These are phyloP conservation scores for Rhingia rostrata DNA, from an alignment of 2,888 invertebrate species.

Conservation along the genomic window DNA sequence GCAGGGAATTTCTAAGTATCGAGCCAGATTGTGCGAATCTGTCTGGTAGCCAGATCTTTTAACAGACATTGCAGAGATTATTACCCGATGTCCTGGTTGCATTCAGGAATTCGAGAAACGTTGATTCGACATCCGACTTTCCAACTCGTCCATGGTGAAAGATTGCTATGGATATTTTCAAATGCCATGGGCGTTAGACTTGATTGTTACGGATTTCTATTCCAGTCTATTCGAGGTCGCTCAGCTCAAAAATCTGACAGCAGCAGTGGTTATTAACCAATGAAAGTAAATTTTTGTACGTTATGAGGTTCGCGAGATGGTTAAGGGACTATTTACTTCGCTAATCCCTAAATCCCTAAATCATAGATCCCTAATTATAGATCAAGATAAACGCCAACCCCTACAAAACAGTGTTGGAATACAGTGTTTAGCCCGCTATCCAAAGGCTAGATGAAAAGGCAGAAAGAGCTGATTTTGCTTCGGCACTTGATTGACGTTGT, in stretches of 20 bases:
- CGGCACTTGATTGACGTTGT: no score
- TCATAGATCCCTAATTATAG: no score
- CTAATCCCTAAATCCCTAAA: no score
- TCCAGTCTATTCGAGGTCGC: constrained; percentile 24
- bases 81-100: constrained; percentile 8
- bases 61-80: constrained; percentile 24
- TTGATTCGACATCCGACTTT: constrained; percentile 21
- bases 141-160: constrained; percentile 28
- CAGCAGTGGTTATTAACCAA: not conserved
- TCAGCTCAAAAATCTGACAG: constrained; percentile 10
- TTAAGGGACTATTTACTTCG: no score
- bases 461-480: no score
- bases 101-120: constrained; percentile 23
- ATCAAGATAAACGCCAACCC: no score
- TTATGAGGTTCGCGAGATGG: no score
- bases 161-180: constrained; percentile 35
- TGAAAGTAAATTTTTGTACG: constrained; percentile 18
- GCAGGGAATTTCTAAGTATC: constrained; percentile 17
- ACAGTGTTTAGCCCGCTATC: no score
- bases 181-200: constrained; percentile 23
- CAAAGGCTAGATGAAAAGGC: no score
- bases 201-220: constrained; percentile 27
- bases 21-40: constrained; percentile 26
- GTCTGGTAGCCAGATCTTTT: constrained; percentile 37
- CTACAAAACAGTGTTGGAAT: no score